Base-by-base conservation (phyloP, 1,140 invertebrate species). In the Conus betulinus region DNA sequence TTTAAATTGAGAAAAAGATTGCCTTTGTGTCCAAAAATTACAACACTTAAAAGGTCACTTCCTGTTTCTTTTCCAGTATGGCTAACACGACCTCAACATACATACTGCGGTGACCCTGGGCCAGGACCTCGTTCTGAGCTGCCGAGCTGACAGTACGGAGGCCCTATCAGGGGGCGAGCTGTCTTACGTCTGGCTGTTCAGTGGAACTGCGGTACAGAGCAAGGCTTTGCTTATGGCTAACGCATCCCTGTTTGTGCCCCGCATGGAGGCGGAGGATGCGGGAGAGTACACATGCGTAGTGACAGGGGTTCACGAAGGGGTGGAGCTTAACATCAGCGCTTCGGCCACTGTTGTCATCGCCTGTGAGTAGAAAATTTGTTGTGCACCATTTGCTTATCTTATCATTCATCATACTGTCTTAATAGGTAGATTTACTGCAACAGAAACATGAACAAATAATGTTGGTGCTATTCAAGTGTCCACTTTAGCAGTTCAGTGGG, bases 211-310 rank as follows among this genome's bases (percentile, higher is more conserved):
- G 0, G 27, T 89, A 8, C 60, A 74, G 25, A 13, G 51, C 52
- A 89, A 85, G 52, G 81, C 84, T 2, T 90, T 89, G 10, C 71
- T 91, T 7, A 91, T 91, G 83, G 83, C 74, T 20, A 92, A 92
- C 84, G 85, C 88, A 8, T 91, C 92, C 57, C 85, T 92, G n/a
- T 87, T 90, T 27, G 84, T 92, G 51, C 91, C 92, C 6, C n/a
- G 23, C 0, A 84, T 91, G 5, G 39, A 39, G 7, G 7, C 20
- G 17, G 74, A 81, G n/a, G 91, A 92, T 39, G 84, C 90, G n/a
- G 92, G 92, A n/a, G 87, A 90, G 53, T 92, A 92, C 84, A 89
- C 88, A 0, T 92, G 91, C 87, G 63, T 83, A 15, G 88, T 91
- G 20, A 71, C 53, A 71, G 84, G 71, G 60, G 67, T 15, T 6